Evolutionary conservation across 2,888 invertebrate genomes (phyloP).

Genomic region (Sphecodes monilicornis): DNA sequence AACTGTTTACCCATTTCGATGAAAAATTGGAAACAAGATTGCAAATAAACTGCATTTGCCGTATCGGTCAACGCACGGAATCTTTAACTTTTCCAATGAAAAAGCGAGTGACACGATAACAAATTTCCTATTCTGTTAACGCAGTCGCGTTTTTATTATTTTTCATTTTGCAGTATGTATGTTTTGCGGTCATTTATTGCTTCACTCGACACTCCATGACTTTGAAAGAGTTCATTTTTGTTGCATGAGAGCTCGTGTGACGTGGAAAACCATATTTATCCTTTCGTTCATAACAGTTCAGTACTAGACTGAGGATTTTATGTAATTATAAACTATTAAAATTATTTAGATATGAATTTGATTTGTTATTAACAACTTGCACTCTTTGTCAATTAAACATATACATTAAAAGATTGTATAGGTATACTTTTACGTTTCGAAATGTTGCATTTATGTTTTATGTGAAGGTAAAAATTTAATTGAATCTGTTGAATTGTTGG

Average conservation of each 20-base stretch:
- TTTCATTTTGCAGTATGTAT: neutral
- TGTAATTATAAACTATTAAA: neutral
- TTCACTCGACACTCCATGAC: neutral
- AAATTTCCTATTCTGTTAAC: neutral
- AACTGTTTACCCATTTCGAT: neutral
- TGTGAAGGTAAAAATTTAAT: neutral
- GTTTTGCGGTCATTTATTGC: neutral
- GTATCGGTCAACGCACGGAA: neutral
- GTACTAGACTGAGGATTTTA: neutral
- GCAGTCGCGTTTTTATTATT: neutral
- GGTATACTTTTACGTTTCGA: no score
- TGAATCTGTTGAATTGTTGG: no score
- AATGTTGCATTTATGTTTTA: neutral
- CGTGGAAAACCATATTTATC: neutral
- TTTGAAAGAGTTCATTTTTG: neutral
- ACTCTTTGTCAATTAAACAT: no score
- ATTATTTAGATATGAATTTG: neutral
- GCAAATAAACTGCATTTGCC: neutral
- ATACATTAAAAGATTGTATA: no score
- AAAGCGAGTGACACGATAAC: neutral
- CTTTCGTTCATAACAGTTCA: neutral
- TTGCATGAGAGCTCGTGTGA: neutral
- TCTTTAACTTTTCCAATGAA: slow-evolving; percentile 4
- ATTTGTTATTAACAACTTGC: neutral
- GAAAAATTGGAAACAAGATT: slow-evolving; percentile 21